phyloP scores from a whole-genome alignment of 2,888 invertebrate species.

The Tiliacea citrago region DNA sequence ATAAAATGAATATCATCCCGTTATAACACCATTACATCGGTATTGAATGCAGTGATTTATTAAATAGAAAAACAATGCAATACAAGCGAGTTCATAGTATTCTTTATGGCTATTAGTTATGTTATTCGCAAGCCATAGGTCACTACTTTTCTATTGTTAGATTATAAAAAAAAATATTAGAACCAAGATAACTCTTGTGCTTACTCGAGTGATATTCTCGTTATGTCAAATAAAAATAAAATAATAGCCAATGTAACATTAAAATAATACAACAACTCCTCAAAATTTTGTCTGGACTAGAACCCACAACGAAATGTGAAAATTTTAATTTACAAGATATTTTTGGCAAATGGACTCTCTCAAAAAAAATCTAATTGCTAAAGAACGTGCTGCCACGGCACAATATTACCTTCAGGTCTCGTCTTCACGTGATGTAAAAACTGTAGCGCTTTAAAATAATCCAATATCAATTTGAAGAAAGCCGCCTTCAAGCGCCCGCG shows the following conservation, averaged over 20 bases:
- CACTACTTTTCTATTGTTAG: constrained; percentile 88
- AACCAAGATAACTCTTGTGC: constrained; percentile 82
- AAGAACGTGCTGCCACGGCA: constrained; percentile 53
- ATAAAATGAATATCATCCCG: constrained; percentile 65
- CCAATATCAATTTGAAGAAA: constrained; percentile 55
- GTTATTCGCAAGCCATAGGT: constrained; percentile 90
- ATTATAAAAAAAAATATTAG: constrained; percentile 86
- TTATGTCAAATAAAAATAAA: constrained; percentile 74
- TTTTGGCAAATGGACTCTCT: constrained; percentile 76
- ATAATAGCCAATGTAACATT: constrained; percentile 82
- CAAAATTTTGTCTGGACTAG: constrained; percentile 89
- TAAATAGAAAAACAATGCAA: constrained; percentile 88
- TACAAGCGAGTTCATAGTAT: constrained; percentile 88
- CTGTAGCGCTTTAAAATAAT: constrained; percentile 46
- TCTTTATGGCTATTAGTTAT: constrained; percentile 88
- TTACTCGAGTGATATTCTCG: constrained; percentile 77
- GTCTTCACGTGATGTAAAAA: constrained; percentile 63
- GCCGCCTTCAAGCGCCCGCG: constrained; percentile 68
- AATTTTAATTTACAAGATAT: constrained; percentile 76
- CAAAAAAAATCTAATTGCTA: constrained; percentile 53
- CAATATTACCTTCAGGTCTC: constrained; percentile 47
- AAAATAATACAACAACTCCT: constrained; percentile 78
- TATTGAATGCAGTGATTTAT: constrained; percentile 66
- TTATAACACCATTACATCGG: constrained; percentile 57
- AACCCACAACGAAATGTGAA: constrained; percentile 85